A percentile compares a stretch with the other conserved stretches of the same genome.
Conservation (phyloP, 2,113 vertebrate species). For the Melanerpes aurifrons region DNA sequence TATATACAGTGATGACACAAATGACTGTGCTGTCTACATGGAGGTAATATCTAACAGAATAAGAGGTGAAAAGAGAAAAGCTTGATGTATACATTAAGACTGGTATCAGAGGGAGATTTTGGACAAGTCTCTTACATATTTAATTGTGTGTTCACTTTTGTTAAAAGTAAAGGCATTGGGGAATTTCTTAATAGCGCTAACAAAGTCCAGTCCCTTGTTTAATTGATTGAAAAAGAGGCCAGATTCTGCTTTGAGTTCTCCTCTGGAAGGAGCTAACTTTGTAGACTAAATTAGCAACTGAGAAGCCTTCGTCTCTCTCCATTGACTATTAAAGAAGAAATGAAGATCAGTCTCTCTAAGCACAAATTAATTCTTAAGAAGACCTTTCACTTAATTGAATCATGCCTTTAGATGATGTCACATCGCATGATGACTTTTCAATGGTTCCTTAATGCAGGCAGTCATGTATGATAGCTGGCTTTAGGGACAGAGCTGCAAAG, state of each 20-base stretch:
- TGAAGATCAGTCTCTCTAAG: background rate
- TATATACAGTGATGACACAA: background rate
- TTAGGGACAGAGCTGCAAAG: background rate
- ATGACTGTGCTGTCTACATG: background rate
- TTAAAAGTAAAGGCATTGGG: background rate
- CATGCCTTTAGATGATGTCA: background rate
- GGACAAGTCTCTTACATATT: background rate
- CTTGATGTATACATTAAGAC: background rate
- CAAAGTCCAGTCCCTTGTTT: background rate
- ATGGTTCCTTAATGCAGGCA: background rate
- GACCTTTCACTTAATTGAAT: slow-evolving; percentile 23
- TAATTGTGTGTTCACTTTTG: background rate
- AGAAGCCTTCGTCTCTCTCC: slow-evolving; percentile 20
- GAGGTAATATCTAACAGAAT: background rate
- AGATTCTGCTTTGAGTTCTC: background rate
- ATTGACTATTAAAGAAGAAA: slow-evolving; percentile 3
- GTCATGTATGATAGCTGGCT: background rate
- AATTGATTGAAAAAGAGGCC: background rate
- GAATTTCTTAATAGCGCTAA: background rate
- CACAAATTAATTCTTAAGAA: slow-evolving; percentile 31
- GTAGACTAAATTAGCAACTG: background rate
- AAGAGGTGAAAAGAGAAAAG: background rate
- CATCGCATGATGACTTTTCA: accelerated
- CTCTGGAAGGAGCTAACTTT: background rate
- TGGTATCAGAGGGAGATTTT: background rate